Conservation (phyloP, 2,888 invertebrate genomes). For the Stenurella melanura region DNA sequence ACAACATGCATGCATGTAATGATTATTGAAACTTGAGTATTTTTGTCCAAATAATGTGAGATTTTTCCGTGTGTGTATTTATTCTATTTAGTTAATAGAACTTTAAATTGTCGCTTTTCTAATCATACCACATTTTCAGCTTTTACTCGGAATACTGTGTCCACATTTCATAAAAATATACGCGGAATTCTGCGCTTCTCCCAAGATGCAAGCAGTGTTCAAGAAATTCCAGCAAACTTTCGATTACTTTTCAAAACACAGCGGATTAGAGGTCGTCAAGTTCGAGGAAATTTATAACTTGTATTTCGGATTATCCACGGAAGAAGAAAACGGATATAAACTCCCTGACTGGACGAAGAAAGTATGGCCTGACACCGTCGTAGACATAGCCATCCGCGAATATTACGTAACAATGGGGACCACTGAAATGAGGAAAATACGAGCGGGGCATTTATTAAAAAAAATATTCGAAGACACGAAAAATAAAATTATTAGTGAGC, state of each 20-base stretch:
- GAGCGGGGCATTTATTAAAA: slow-evolving; percentile 56
- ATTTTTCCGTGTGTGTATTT: no score
- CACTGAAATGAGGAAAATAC: slow-evolving; percentile 60
- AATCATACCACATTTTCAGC: slow-evolving; percentile 20
- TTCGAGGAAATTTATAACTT: slow-evolving; percentile 78
- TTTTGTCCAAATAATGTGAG: no score
- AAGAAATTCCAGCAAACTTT: slow-evolving; percentile 73
- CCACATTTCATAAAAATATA: slow-evolving; percentile 57
- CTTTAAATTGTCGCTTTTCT: no score
- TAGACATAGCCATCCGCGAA: slow-evolving; percentile 62
- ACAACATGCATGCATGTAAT: no score
- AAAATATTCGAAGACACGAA: slow-evolving; percentile 55
- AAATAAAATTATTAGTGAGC: slow-evolving; percentile 48
- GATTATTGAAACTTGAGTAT: no score
- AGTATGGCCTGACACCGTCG: slow-evolving; percentile 67
- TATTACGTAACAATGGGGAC: slow-evolving; percentile 62
- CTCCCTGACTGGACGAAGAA: slow-evolving; percentile 71
- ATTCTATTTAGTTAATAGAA: no score
- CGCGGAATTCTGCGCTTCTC: slow-evolving; percentile 42
- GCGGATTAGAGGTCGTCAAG: slow-evolving; percentile 75
- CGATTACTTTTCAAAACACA: slow-evolving; percentile 73
- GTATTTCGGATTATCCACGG: slow-evolving; percentile 78
- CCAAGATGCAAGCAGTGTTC: slow-evolving; percentile 72
- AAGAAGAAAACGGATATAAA: slow-evolving; percentile 73
- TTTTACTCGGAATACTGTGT: slow-evolving; percentile 53